Evolutionary conservation across 2,888 invertebrate species (phyloP), one percentile per base, ranked within the genome.

Genomic region (Ormia ochracea): DNA sequence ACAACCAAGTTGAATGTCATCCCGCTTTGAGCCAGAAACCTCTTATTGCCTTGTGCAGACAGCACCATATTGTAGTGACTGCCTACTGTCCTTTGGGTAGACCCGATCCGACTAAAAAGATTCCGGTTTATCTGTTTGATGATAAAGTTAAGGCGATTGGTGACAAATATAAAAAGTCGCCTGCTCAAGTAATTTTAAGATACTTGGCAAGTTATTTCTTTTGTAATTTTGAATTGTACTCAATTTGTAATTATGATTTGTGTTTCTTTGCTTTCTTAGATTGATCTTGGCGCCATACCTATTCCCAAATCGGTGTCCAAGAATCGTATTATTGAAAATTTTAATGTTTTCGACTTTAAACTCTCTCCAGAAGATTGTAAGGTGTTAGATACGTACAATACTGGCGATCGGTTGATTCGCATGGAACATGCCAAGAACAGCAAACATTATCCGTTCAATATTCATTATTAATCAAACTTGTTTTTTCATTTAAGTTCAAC

Each of bases 1-100:
- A 90, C 31, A 92, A 93, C 85, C 93, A 93, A 90, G 85, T 89
- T 77, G 94, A 94, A 88, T 91, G 92, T 54, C 92, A 92, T 83
- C 93, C 93, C 0, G 92, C 91, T 81, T 84, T 94, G 26, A 93
- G 92, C 85, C 94, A 96, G 86, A 91, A 92, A 82, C 92, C 92
- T 83, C 87, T 96, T 68, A 91, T 93, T 33, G 91, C 93, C 26
- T 93, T 92, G 87, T 94, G 95, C 89, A 91, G 91, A 82, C 89
- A 92, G 0, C 90, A 92, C 0, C 91, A 91, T 59, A 92, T 96
- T 36, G 89, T 90, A 0, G 91, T 96, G 9, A 94, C 94, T 1
- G 96, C 94, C 0, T 96, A 96, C 88, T 94, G 94, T 66, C 95
- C 95, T 0, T 91, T 96, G 7, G 96, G 94, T 9, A 93, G 94